A percentile compares a stretch with the other conserved stretches of the same genome.
Evolutionary conservation across 2,888 invertebrate genomes (phyloP).

Genomic region (Ganaspis brasiliensis): DNA sequence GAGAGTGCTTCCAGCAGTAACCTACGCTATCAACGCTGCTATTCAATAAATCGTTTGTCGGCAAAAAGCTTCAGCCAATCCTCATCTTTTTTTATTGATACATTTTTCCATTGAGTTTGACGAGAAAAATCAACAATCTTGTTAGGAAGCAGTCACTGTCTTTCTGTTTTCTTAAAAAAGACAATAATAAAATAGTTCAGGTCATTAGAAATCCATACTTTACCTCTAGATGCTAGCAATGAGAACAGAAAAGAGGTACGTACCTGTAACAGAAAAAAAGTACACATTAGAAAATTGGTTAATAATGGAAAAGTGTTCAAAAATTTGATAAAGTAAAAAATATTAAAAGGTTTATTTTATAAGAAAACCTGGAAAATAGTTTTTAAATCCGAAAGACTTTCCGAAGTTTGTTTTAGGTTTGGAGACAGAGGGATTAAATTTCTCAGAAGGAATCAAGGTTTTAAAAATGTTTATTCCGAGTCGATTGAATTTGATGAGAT

Average conservation of each 20-base stretch:
- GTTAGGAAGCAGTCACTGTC: constrained; percentile 16
- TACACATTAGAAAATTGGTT: not conserved
- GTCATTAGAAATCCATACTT: not conserved
- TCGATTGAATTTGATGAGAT: not conserved
- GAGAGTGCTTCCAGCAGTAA: constrained; percentile 24
- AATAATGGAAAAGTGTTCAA: no score
- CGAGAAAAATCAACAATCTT: constrained; percentile 27
- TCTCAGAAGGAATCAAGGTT: no score
- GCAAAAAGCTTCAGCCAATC: constrained; percentile 15
- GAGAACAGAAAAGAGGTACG: not conserved
- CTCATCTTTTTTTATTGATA: constrained; percentile 11
- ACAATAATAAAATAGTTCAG: not conserved
- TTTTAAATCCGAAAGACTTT: no score
- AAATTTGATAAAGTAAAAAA: no score
- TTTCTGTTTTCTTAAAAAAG: not conserved
- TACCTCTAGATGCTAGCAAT: not conserved
- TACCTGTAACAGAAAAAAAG: not conserved
- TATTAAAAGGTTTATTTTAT: no score
- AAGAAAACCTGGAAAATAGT: no score
- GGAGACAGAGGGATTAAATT: no score
- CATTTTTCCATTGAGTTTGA: not conserved
- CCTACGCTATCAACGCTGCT: constrained; percentile 30
- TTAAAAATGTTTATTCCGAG: not conserved
- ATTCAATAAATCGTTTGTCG: constrained; percentile 40
- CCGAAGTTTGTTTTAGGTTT: no score